These are phyloP conservation scores for Spea multiplicata DNA, from an alignment of 2,113 vertebrate species.

Conservation along the genomic window DNA sequence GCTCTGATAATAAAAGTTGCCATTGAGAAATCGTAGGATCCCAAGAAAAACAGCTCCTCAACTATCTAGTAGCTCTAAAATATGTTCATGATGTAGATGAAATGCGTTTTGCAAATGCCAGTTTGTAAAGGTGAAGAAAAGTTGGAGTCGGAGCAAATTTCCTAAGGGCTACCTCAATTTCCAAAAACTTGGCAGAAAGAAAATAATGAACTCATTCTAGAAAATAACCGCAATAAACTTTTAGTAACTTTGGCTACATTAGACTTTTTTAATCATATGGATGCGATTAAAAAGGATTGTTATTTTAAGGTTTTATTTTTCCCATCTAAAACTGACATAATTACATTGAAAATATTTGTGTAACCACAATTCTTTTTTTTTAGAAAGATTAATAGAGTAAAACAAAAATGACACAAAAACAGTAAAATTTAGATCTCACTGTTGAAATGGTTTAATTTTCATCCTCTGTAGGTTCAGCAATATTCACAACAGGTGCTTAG, in stretches of 20 bases:
- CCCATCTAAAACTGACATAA: conserved; percentile 58
- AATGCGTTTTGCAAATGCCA: conserved; percentile 18
- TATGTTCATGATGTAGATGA: conserved; percentile 29
- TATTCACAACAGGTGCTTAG: conserved; percentile 23
- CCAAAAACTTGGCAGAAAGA: conserved; percentile 56
- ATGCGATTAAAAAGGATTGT: conserved; percentile 66
- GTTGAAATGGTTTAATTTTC: background rate
- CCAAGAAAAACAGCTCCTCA: conserved; percentile 40
- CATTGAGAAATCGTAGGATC: conserved; percentile 12
- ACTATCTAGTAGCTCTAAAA: conserved; percentile 37
- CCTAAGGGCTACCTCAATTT: conserved; percentile 52
- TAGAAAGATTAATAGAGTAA: background rate
- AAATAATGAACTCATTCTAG: conserved; percentile 65
- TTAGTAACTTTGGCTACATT: conserved; percentile 71
- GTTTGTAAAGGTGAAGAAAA: conserved; percentile 44
- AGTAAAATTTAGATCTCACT: background rate
- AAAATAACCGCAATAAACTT: conserved; percentile 67
- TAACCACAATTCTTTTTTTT: conserved; percentile 49
- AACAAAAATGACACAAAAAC: background rate
- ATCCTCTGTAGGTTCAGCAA: background rate
- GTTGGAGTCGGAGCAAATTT: conserved; percentile 29
- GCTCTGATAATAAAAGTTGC: conserved; percentile 21
- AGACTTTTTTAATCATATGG: conserved; percentile 69
- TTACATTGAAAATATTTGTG: conserved; percentile 61
- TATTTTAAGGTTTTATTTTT: conserved; percentile 64